Percentiles rank a stretch among this genome's conserved stretches.
Evolutionary conservation across 1,140 invertebrate species (phyloP).

Genomic region (Hycleus phaleratus): DNA sequence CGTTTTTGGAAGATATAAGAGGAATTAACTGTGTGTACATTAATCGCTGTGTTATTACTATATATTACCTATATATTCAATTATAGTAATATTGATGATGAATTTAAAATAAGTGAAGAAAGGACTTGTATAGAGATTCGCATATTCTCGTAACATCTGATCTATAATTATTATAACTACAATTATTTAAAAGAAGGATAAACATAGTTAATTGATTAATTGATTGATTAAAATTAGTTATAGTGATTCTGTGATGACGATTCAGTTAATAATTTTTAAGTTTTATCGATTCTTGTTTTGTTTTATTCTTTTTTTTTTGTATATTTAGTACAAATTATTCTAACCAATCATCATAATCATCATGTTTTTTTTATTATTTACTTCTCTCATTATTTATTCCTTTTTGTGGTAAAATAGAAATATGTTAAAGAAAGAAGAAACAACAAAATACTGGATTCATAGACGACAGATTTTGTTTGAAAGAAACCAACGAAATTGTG

Average conservation of each 20-base stretch:
- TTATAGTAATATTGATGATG: too few species aligned
- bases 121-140: conserved; percentile 22
- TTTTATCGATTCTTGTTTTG: conserved; percentile 4
- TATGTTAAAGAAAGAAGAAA: not conserved
- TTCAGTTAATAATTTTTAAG: not conserved
- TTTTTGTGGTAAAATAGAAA: not conserved
- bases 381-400: not conserved
- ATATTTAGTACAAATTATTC: conserved; percentile 14
- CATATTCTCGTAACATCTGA: conserved; percentile 26
- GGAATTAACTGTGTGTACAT: too few species aligned
- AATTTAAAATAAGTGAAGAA: not conserved
- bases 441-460: not conserved
- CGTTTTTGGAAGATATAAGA: too few species aligned
- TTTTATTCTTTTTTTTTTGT: conserved; percentile 6
- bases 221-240: conserved; percentile 11
- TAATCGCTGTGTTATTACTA: too few species aligned
- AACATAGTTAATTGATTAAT: not conserved
- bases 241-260: conserved; percentile 28
- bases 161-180: not conserved
- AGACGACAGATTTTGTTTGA: too few species aligned
- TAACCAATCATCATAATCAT: conserved; percentile 3
- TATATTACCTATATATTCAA: too few species aligned
- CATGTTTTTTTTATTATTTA: not conserved
- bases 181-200: not conserved
- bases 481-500: too few species aligned